Percentiles rank a stretch among this genome's conserved stretches.
phyloP scores from a whole-genome alignment of 2,888 invertebrate species.

The Cinara cedri region DNA sequence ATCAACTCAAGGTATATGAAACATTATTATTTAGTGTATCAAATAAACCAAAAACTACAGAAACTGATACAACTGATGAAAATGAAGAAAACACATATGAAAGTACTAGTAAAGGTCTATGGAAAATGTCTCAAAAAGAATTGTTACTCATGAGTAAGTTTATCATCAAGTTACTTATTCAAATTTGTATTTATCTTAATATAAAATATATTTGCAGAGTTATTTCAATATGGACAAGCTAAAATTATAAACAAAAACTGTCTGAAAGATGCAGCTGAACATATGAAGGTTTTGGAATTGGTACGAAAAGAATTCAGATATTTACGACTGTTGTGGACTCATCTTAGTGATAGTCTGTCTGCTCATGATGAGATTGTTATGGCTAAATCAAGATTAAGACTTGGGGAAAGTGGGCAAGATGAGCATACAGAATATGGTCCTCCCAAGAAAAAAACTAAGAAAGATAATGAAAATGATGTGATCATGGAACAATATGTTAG shows the following conservation, averaged over 20 bases:
- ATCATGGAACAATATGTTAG: conserved; percentile 38
- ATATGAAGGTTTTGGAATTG: conserved; percentile 68
- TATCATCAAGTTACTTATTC: neutral
- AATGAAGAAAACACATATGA: conserved; percentile 41
- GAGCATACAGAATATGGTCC: conserved; percentile 56
- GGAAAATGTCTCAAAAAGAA: conserved; percentile 58
- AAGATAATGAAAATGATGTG: conserved; percentile 62
- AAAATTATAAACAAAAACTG: conserved; percentile 46
- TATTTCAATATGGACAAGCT: conserved; percentile 45
- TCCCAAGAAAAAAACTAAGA: conserved; percentile 62
- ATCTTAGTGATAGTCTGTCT: conserved; percentile 64
- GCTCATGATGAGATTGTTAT: conserved; percentile 75
- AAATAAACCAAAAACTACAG: conserved; percentile 63
- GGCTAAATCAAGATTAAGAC: conserved; percentile 66
- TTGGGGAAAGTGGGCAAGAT: conserved; percentile 51
- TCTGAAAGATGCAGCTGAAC: conserved; percentile 65
- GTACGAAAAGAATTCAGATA: conserved; percentile 72
- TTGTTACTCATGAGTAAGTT: conserved; percentile 53
- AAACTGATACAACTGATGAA: conserved; percentile 11
- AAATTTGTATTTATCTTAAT: neutral
- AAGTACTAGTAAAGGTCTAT: conserved; percentile 46
- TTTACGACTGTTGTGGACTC: conserved; percentile 63
- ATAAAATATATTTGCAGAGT: conserved; percentile 28
- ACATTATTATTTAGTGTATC: conserved; percentile 67
- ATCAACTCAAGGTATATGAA: conserved; percentile 65